Conservation (phyloP, 1,140 invertebrate species). For the Penaeus japonicus region DNA sequence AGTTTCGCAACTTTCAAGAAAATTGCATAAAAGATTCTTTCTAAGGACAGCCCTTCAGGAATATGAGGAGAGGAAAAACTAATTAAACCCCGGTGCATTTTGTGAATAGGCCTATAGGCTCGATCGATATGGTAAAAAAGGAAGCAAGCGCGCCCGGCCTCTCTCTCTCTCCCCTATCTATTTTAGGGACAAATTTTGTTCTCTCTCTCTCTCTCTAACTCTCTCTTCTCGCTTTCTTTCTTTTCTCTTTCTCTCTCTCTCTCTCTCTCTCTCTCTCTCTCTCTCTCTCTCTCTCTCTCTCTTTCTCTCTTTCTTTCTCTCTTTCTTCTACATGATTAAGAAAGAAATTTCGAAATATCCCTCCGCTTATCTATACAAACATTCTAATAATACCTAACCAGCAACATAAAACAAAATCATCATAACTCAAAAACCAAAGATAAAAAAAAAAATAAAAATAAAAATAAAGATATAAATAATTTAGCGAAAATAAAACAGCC, state of each 20-base stretch:
- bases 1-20: constrained; percentile 50
- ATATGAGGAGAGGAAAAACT: constrained; percentile 50
- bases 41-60: background rate
- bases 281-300: background rate
- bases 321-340: background rate
- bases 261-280: background rate
- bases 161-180: background rate
- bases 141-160: background rate
- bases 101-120: constrained; percentile 51
- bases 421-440: too few species aligned
- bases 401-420: too few species aligned
- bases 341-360: too few species aligned
- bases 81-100: constrained; percentile 53
- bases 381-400: too few species aligned
- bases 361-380: too few species aligned
- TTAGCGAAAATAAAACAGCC: too few species aligned
- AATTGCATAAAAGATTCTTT: constrained; percentile 54
- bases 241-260: background rate
- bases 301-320: background rate
- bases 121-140: constrained; percentile 55
- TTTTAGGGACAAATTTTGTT: too few species aligned
- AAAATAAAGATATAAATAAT: too few species aligned
- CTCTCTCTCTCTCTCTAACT: too few species aligned
- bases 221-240: too few species aligned
- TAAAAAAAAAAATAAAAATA: too few species aligned